phyloP scores from a whole-genome alignment of 1,140 invertebrate genomes.

The Neomicropteryx cornuta region DNA sequence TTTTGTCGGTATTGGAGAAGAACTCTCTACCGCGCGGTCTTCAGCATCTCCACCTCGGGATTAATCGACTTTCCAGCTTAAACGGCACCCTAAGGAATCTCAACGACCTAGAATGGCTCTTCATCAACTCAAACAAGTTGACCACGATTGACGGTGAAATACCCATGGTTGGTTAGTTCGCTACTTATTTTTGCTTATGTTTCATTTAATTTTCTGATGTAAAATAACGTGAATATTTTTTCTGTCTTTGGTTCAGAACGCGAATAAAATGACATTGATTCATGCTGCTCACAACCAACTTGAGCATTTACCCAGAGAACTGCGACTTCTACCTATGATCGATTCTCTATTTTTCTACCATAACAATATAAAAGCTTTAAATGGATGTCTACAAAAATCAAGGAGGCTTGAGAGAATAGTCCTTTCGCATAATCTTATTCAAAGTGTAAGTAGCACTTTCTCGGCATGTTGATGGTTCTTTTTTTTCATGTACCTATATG shows the following conservation, averaged over 20 bases:
- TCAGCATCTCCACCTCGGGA: constrained; percentile 55
- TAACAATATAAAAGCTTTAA: constrained; percentile 56
- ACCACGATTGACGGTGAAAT: constrained; percentile 61
- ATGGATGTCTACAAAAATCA: constrained; percentile 56
- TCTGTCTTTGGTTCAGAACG: constrained; percentile 33
- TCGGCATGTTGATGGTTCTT: constrained; percentile 1
- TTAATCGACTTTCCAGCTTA: constrained; percentile 57
- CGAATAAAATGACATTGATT: constrained; percentile 50
- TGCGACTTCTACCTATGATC: constrained; percentile 50
- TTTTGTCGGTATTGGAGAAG: constrained; percentile 53
- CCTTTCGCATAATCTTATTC: constrained; percentile 60
- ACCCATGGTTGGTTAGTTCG: constrained; percentile 38
- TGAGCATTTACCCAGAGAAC: constrained; percentile 53
- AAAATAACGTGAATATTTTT: constrained; percentile 4
- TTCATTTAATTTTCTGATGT: no score
- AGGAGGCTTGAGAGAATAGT: constrained; percentile 50
- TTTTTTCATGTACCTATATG: constrained; percentile 5
- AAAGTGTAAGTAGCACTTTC: constrained; percentile 49
- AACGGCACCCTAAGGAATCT: constrained; percentile 62
- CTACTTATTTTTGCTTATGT: constrained; percentile 5
- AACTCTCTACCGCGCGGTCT: constrained; percentile 52
- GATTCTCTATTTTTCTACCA: constrained; percentile 57
- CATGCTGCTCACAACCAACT: constrained; percentile 62
- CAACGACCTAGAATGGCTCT: constrained; percentile 60
- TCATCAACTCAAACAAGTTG: constrained; percentile 64